Base-by-base conservation (phyloP, 2,888 invertebrate species). In the Tupiocoris notatus region DNA sequence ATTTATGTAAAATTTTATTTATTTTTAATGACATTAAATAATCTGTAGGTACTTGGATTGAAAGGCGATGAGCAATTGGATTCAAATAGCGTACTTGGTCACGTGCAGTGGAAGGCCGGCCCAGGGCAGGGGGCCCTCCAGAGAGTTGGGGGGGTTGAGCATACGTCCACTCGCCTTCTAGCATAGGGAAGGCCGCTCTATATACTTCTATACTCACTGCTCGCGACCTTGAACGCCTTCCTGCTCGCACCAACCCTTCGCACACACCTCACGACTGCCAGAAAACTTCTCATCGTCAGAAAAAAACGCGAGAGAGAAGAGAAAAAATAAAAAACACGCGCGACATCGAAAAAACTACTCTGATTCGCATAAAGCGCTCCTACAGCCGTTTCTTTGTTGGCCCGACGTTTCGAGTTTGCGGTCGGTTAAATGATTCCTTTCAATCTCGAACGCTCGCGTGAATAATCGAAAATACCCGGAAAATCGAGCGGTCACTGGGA, bases 161-260 rank as follows among this genome's bases (percentile, higher is more conserved):
- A n/a, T n/a, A n/a, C n/a, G n/a, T n/a, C n/a, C n/a, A n/a, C n/a
- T n/a, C n/a, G n/a, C n/a, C n/a, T n/a, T n/a, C n/a, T n/a, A n/a
- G n/a, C n/a, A n/a, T n/a, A n/a, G n/a, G n/a, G n/a, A n/a, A n/a
- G n/a, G n/a, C n/a, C n/a, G n/a, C n/a, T n/a, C n/a, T n/a, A n/a
- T n/a, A n/a, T n/a, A n/a, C n/a, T n/a, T n/a, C n/a, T n/a, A n/a
- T n/a, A n/a, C n/a, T n/a, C n/a, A n/a, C n/a, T n/a, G n/a, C n/a
- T n/a, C n/a, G n/a, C 21, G 70, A 58, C 70, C 70, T 70, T 70
- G 70, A 57, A 25, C 70, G 70, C 70, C 70, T 70, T 70, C 70
- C 70, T 70, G 70, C 24, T 59, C 67, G 23, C 59, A 59, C 7
- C 6, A 59, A 3, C 59, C 20, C 20, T n/a, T 20, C 59, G 7